phyloP scores from a whole-genome alignment of 1,140 invertebrate genomes.

The Sinella curviseta region DNA sequence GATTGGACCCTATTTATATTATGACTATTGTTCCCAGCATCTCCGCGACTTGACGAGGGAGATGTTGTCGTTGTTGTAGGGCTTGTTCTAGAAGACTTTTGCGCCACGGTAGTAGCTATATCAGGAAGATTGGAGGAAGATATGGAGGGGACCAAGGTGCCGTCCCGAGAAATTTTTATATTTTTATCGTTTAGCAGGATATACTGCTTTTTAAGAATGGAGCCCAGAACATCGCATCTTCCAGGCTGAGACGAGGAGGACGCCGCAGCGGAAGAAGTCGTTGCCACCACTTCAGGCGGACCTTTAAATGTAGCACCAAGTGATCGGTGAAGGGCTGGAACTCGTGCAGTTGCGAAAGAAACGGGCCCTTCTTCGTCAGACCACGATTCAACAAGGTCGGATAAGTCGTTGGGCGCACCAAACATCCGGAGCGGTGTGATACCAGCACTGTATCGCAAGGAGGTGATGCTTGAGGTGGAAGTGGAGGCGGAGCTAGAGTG shows the following conservation, averaged over 20 bases:
- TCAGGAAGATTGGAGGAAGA: not conserved
- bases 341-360: not conserved
- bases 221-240: constrained; percentile 39
- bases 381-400: constrained; percentile 4
- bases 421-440: constrained; percentile 41
- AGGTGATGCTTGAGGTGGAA: constrained; percentile 27
- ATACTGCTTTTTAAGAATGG: constrained; percentile 43
- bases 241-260: not conserved
- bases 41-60: not conserved
- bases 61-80: not conserved
- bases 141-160: constrained; percentile 44
- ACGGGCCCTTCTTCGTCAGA: constrained; percentile 5
- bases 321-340: not conserved
- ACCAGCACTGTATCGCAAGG: constrained; percentile 40
- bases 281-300: not conserved
- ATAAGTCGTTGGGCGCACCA: constrained; percentile 5
- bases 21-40: too few relatives aligned
- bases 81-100: not conserved
- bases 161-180: constrained; percentile 44
- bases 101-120: not conserved
- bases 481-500: not conserved
- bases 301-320: constrained; percentile 7
- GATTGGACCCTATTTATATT: too few relatives aligned
- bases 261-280: not conserved
- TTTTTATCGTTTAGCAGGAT: constrained; percentile 44